A percentile compares a stretch with the other conserved stretches of the same genome.
Evolutionary conservation across 2,797 vertebrate genomes (phyloP).

Genomic region (Potorous gilbertii): DNA sequence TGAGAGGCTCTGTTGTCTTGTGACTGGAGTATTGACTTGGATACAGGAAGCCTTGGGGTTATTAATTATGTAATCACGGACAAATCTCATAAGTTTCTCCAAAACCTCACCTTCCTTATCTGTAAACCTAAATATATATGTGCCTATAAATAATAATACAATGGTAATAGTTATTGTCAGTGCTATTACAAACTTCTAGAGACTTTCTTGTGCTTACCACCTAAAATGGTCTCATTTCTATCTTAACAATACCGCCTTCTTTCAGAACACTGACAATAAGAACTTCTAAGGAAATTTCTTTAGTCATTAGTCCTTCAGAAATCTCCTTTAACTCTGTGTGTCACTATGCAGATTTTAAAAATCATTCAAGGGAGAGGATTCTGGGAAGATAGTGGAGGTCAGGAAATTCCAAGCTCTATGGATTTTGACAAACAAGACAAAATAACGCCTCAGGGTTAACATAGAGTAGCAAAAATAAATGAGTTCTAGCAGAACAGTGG

Average conservation of each 20-base stretch:
- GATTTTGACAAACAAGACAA: too few species aligned
- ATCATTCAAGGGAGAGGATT: too few species aligned
- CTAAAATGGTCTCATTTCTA: conserved; percentile 36
- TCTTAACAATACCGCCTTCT: conserved; percentile 4
- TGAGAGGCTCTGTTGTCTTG: neutral
- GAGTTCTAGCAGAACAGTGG: too few species aligned
- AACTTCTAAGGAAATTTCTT: conserved; percentile 12
- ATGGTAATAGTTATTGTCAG: neutral
- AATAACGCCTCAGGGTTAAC: too few species aligned
- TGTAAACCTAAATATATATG: neutral
- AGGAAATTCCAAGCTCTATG: too few species aligned
- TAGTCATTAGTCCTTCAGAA: conserved; percentile 15
- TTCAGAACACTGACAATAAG: conserved; percentile 32
- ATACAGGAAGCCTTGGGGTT: neutral
- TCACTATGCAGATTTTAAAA: neutral
- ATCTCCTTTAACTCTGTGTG: conserved; percentile 5
- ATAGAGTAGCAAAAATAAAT: too few species aligned
- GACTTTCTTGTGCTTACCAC: neutral
- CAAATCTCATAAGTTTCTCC: neutral
- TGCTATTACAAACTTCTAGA: neutral
- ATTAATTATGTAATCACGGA: neutral
- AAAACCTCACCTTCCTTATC: neutral
- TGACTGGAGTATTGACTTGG: neutral
- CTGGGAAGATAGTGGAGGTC: too few species aligned
- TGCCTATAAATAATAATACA: neutral